phyloP scores from a whole-genome alignment of 2,113 vertebrate genomes.

The Brachyhypopomus gauderio region DNA sequence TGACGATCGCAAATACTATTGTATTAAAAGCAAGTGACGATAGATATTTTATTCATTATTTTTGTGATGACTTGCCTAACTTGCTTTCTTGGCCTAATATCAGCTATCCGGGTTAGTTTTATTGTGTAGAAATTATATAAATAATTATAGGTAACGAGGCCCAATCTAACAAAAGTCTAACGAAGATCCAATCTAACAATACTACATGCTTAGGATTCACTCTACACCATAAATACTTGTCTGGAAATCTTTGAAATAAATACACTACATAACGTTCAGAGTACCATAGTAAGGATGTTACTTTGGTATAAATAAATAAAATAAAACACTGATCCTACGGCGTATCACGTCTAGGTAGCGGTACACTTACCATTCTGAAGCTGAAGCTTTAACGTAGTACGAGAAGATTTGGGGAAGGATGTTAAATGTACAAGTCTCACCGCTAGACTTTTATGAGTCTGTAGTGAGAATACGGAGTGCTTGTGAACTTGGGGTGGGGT shows the following conservation, averaged over 20 bases:
- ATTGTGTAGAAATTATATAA: too few relatives aligned
- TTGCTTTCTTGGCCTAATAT: neutral
- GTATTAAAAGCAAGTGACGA: neutral
- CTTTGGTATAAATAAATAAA: too few relatives aligned
- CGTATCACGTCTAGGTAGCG: neutral
- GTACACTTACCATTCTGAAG: constrained; percentile 50
- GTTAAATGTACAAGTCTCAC: constrained; percentile 53
- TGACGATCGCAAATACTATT: neutral
- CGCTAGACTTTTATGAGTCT: constrained; percentile 59
- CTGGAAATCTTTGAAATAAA: too few relatives aligned
- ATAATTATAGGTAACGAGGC: too few relatives aligned
- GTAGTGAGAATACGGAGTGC: constrained; percentile 59
- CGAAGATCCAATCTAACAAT: too few relatives aligned
- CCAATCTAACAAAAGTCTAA: too few relatives aligned
- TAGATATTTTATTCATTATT: neutral
- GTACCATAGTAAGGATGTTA: too few relatives aligned
- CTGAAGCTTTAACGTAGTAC: neutral
- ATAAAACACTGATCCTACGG: neutral
- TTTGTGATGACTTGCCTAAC: neutral
- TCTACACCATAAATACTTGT: too few relatives aligned
- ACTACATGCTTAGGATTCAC: too few relatives aligned
- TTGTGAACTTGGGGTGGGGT: neutral
- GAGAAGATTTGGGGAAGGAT: neutral
- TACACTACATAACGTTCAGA: too few relatives aligned
- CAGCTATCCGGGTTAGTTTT: too few relatives aligned